These are phyloP conservation scores for Marasmarcha lunaedactyla DNA, from an alignment of 2,888 invertebrate species.

Conservation along the genomic window DNA sequence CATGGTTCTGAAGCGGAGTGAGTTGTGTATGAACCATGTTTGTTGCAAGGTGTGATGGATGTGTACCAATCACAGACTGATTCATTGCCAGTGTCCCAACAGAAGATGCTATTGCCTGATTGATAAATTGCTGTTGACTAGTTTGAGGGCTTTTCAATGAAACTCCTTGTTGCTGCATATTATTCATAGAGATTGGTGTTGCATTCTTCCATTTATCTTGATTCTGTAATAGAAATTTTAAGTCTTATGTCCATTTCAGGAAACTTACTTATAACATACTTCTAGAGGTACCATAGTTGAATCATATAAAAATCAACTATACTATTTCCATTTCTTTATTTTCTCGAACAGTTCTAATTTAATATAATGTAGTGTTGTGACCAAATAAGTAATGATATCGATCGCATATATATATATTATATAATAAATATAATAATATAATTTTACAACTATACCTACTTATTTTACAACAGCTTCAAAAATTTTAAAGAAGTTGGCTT, in stretches of 20 bases:
- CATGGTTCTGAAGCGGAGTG: constrained; percentile 62
- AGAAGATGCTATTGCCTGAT: constrained; percentile 58
- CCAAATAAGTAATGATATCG: too few species aligned
- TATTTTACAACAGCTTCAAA: too few species aligned
- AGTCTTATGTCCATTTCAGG: background rate
- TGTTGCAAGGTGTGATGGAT: constrained; percentile 54
- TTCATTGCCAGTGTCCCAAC: constrained; percentile 59
- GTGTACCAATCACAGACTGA: constrained; percentile 58
- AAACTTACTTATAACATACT: constrained; percentile 1
- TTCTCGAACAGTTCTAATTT: too few species aligned
- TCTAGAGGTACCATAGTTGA: too few species aligned
- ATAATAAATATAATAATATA: too few species aligned
- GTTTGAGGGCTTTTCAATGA: constrained; percentile 61
- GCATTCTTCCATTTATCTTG: constrained; percentile 90
- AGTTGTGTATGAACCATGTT: constrained; percentile 69
- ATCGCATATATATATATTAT: too few species aligned
- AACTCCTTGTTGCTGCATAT: constrained; percentile 69
- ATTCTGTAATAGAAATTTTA: constrained; percentile 68
- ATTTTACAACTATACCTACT: too few species aligned
- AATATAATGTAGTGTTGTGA: too few species aligned
- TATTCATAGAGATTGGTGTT: constrained; percentile 68
- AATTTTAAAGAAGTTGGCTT: too few species aligned
- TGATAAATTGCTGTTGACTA: constrained; percentile 63
- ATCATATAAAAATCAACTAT: too few species aligned
- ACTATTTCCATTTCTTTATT: too few species aligned